Evolutionary conservation across 2,113 vertebrate species (phyloP).

Genomic region (Psittacara wagleri): DNA sequence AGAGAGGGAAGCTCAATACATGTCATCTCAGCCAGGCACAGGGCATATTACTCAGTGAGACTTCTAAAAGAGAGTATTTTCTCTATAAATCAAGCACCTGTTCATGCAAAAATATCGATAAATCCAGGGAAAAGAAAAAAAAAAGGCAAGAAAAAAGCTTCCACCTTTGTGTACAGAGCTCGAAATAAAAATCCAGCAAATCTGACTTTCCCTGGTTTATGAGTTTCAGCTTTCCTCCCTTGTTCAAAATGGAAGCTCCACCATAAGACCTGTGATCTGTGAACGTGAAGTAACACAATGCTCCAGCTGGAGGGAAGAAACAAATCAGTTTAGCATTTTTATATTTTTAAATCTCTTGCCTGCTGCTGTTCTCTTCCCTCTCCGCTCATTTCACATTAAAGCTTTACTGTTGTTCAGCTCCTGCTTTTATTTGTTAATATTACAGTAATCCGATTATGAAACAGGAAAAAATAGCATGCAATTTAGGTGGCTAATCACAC

Average conservation of each 20-base stretch:
- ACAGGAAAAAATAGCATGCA: neutral
- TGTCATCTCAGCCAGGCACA: neutral
- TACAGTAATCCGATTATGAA: neutral
- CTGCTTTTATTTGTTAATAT: conserved; percentile 30
- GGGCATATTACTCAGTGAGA: neutral
- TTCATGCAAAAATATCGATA: neutral
- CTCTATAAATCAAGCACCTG: neutral
- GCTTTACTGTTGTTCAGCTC: neutral
- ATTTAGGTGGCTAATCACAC: neutral
- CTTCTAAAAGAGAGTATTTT: neutral
- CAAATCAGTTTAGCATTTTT: conserved; percentile 33
- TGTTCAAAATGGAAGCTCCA: neutral
- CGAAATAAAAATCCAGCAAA: neutral
- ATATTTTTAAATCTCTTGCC: conserved; percentile 17
- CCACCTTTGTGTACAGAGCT: neutral
- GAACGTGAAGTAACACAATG: neutral
- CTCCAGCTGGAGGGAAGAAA: conserved; percentile 5
- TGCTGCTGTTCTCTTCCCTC: conserved; percentile 17
- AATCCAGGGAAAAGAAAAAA: neutral
- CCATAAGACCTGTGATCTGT: neutral
- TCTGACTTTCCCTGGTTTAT: neutral
- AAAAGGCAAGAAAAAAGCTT: neutral
- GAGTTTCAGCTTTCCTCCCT: neutral
- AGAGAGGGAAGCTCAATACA: neutral
- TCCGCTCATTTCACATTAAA: neutral